phyloP scores from a whole-genome alignment of 2,888 invertebrate species.

The Idaea straminata region DNA sequence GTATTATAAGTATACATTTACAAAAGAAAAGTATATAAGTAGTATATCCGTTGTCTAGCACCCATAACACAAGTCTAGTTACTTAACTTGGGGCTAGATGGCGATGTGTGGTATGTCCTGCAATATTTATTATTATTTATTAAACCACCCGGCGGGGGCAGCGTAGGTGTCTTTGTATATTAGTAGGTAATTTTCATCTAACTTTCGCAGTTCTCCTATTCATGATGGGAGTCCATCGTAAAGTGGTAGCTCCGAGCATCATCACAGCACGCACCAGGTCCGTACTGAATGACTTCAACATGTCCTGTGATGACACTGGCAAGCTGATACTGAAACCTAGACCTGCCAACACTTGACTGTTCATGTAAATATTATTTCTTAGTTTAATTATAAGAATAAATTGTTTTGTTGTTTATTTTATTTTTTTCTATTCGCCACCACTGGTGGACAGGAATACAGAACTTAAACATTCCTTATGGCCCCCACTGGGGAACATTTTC shows the following conservation, averaged over 20 bases:
- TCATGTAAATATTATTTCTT: slow-evolving; percentile 24
- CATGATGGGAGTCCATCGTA: slow-evolving; percentile 94
- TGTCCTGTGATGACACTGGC: slow-evolving; percentile 98
- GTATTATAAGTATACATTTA: too few species aligned
- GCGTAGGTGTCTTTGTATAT: too few species aligned
- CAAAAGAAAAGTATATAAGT: too few species aligned
- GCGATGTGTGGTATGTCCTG: too few species aligned
- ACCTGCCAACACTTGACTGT: slow-evolving; percentile 73
- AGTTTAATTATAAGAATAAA: slow-evolving; percentile 35
- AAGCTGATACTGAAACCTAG: slow-evolving; percentile 96
- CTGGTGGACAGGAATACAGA: too few species aligned
- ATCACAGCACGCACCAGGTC: slow-evolving; percentile 94
- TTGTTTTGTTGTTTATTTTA: slow-evolving; percentile 30
- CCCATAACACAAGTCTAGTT: background rate
- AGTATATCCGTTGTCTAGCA: background rate
- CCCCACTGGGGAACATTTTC: too few species aligned
- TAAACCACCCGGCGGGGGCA: too few species aligned
- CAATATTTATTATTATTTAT: slow-evolving; percentile 39
- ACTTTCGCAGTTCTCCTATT: slow-evolving; percentile 86
- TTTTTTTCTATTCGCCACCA: slow-evolving; percentile 10
- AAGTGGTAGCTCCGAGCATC: slow-evolving; percentile 97
- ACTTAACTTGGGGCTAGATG: background rate
- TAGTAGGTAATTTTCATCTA: too few species aligned
- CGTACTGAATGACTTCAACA: slow-evolving; percentile 96
- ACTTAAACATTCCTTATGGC: too few species aligned